Percentiles rank a stretch among this genome's conserved stretches.
Evolutionary conservation across 2,113 vertebrate genomes (phyloP).

Genomic region (Electrona antarctica): DNA sequence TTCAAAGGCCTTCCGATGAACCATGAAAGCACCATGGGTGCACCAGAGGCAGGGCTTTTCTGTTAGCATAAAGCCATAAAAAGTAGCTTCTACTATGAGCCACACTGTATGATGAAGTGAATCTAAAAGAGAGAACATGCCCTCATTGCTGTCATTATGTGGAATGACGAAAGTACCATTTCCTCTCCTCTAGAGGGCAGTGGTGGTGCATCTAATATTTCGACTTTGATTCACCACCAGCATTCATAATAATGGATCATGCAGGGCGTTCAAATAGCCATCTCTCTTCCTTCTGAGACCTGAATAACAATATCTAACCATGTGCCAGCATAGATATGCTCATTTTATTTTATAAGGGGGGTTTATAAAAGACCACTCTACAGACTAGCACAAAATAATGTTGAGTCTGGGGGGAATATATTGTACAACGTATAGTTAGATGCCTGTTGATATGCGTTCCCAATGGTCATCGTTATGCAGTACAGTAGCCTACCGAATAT

Average conservation of each 20-base stretch:
- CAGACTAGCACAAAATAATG: conserved; percentile 29
- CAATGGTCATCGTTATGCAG: too few relatives aligned
- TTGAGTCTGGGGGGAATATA: background rate
- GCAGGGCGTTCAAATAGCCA: conserved; percentile 42
- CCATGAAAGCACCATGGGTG: background rate
- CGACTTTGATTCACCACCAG: background rate
- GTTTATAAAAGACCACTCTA: conserved; percentile 31
- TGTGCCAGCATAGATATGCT: conserved; percentile 28
- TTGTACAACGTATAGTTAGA: too few relatives aligned
- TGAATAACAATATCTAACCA: conserved; percentile 42
- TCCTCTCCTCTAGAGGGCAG: conserved; percentile 66
- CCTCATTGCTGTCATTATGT: conserved; percentile 25
- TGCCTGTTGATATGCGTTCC: too few relatives aligned
- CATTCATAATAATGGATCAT: conserved; percentile 35
- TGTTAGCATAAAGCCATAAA: background rate
- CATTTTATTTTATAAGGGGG: conserved; percentile 6
- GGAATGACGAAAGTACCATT: conserved; percentile 31
- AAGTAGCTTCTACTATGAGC: conserved; percentile 24
- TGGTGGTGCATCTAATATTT: conserved; percentile 42
- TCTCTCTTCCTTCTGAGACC: conserved; percentile 34
- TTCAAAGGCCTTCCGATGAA: conserved; percentile 5
- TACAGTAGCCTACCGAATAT: too few relatives aligned
- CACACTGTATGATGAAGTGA: conserved; percentile 8
- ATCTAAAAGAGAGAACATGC: conserved; percentile 16
- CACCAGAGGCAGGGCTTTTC: background rate